These are phyloP conservation scores for Sanderia malayensis DNA, from an alignment of 30 jellyfish, hydroid and myxozoan species.

Conservation along the genomic window DNA sequence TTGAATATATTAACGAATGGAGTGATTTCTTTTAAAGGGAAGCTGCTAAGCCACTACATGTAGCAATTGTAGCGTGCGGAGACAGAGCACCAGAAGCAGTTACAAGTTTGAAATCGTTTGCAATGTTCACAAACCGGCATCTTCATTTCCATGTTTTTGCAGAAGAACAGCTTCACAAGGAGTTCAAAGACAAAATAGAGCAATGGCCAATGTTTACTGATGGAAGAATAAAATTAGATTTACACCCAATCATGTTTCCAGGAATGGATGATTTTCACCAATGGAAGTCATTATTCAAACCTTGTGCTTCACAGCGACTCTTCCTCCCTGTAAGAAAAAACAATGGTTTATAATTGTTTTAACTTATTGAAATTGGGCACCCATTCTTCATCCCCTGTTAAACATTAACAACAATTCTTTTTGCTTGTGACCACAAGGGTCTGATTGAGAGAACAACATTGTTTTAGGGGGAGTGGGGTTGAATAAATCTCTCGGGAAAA, in stretches of 20 bases:
- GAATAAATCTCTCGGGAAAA: too few species aligned
- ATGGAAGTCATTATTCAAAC: constrained; percentile 76
- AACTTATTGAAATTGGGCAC: too few species aligned
- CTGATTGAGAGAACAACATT: too few species aligned
- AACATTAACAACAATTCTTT: too few species aligned
- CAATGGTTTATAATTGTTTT: not conserved
- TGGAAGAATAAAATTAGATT: constrained; percentile 47
- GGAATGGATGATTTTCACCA: constrained; percentile 35
- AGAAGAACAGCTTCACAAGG: constrained; percentile 49
- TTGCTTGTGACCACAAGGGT: too few species aligned
- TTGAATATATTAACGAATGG: too few species aligned
- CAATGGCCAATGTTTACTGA: constrained; percentile 71
- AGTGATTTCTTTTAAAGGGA: not conserved
- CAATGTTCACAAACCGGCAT: constrained; percentile 41
- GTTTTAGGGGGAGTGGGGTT: too few species aligned
- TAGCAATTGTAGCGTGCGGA: constrained; percentile 87
- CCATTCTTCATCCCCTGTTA: too few species aligned
- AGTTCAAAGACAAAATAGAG: constrained; percentile 35
- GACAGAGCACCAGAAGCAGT: constrained; percentile 77
- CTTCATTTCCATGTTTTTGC: constrained; percentile 79
- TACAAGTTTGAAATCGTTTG: constrained; percentile 60
- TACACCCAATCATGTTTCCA: constrained; percentile 59
- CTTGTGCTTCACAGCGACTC: constrained; percentile 87
- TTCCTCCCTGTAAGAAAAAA: constrained; percentile 59
- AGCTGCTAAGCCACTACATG: constrained; percentile 43